Base-by-base conservation (phyloP, 2,888 invertebrate genomes). In the Hirtodrosophila duncani region DNA sequence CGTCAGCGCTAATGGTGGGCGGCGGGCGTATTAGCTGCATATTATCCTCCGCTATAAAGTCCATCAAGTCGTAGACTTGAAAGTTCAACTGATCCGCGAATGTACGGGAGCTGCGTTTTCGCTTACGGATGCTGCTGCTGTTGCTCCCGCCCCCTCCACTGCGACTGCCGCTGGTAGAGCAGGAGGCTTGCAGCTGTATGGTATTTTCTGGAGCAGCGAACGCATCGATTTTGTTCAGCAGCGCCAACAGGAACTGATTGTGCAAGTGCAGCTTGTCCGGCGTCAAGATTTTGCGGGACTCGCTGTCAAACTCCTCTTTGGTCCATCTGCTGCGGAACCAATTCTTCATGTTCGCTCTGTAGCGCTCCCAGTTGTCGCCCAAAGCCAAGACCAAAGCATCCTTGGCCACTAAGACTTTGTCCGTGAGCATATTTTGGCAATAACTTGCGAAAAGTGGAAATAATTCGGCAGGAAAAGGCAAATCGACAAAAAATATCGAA, bases 301-400 rank as follows among this genome's bases (percentile, higher is more conserved):
- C 93, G 8, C 87, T 85, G 77, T 96, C 95, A 83, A 97, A 96
- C 72, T 95, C 93, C 82, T 94, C 93, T 83, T 94, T 94, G 0
- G 93, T 92, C 53, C 93, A 89, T 86, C 94, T 90, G 83, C 89
- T 89, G 41, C 90, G 89, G 72, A 94, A 94, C 93, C 93, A 94
- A 39, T 91, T 89, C 66, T 92, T 92, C 89, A 94, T 90, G 64
- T 92, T 90, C 36, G 89, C 89, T 67, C 92, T 91, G 84, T 94
- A 94, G 84, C 90, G 89, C 50, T 90, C 90, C 2, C 90, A 88
- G 84, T 92, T 92, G 37, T 93, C 93, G 5, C 92, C 92, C 4
- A 94, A 86, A 0, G 90, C 82, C 2, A 52, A n/a, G 48, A 78
- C 69, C 10, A 87, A 56, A 0, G 83, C 81, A 18, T 74, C 84